Conservation (phyloP, 1,140 invertebrate genomes). For the Lordiphosa clarofinis region DNA sequence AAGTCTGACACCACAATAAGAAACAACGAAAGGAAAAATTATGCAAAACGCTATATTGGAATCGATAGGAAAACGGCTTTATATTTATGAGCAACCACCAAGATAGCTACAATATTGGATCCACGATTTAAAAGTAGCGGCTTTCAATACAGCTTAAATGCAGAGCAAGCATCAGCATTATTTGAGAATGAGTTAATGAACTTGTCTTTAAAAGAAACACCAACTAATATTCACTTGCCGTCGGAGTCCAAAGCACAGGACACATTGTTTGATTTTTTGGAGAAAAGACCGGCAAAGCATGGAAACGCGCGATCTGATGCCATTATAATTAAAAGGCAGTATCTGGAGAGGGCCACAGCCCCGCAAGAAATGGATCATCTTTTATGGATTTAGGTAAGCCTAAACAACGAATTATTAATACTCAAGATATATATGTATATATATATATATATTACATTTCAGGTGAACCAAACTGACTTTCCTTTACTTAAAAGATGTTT, state of each 20-base stretch:
- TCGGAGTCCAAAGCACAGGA: background rate
- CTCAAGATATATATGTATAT: background rate
- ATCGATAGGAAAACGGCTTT: constrained; percentile 1
- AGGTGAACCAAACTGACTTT: constrained; percentile 7
- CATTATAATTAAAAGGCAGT: constrained; percentile 2
- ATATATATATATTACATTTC: constrained; percentile 6
- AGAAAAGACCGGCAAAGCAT: background rate
- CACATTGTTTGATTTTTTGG: constrained; percentile 10
- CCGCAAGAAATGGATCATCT: constrained; percentile 8
- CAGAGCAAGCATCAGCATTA: too few relatives aligned
- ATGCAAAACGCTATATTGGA: constrained; percentile 1
- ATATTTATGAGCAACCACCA: constrained; percentile 1
- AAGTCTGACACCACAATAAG: background rate
- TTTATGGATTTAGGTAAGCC: constrained; percentile 3
- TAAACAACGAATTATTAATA: constrained; percentile 5
- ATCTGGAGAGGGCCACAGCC: constrained; percentile 9
- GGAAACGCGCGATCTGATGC: constrained; percentile 7
- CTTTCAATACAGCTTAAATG: background rate
- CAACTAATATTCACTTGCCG: too few relatives aligned
- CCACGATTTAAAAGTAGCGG: constrained; percentile 1
- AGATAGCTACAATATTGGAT: constrained; percentile 2
- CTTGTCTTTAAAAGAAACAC: too few relatives aligned
- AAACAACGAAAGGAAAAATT: background rate
- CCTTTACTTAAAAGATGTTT: constrained; percentile 4
- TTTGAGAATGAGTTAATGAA: too few relatives aligned